phyloP scores from a whole-genome alignment of 64 coral and sea anemone genomes.

The Montipora foliosa region DNA sequence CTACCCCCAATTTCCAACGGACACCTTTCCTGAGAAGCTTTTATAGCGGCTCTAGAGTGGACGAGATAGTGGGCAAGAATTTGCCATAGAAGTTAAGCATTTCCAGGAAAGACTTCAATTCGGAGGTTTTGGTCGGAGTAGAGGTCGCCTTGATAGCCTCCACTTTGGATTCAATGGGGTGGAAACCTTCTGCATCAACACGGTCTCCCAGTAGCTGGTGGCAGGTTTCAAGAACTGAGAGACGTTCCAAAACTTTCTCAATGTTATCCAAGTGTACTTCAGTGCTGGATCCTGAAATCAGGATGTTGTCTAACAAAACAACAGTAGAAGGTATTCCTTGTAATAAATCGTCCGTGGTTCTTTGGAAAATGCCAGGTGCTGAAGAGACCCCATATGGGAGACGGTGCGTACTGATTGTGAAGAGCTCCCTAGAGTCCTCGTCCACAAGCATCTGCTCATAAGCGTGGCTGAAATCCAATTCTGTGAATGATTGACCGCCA shows the following conservation, averaged over 20 bases:
- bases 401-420: constrained; percentile 56
- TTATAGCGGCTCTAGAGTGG: too few relatives aligned
- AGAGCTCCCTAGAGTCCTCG: constrained; percentile 33
- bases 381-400: constrained; percentile 17
- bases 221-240: constrained; percentile 54
- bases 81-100: too few relatives aligned
- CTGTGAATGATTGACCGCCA: background rate
- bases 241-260: background rate
- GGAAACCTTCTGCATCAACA: background rate
- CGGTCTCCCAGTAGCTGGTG: background rate
- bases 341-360: constrained; percentile 35
- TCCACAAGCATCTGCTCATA: background rate
- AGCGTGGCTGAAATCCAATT: background rate
- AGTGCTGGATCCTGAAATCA: background rate
- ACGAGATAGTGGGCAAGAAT: too few relatives aligned
- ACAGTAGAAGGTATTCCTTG: constrained; percentile 16
- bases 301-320: background rate
- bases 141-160: background rate
- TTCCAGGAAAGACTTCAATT: too few relatives aligned
- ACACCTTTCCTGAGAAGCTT: too few relatives aligned
- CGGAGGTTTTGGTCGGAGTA: too few relatives aligned
- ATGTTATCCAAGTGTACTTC: constrained; percentile 39
- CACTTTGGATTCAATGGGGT: background rate
- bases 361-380: constrained; percentile 40
- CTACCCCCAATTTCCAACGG: too few relatives aligned